Base-by-base conservation (phyloP, 2,888 invertebrate genomes). In the Aphidius colemani region DNA sequence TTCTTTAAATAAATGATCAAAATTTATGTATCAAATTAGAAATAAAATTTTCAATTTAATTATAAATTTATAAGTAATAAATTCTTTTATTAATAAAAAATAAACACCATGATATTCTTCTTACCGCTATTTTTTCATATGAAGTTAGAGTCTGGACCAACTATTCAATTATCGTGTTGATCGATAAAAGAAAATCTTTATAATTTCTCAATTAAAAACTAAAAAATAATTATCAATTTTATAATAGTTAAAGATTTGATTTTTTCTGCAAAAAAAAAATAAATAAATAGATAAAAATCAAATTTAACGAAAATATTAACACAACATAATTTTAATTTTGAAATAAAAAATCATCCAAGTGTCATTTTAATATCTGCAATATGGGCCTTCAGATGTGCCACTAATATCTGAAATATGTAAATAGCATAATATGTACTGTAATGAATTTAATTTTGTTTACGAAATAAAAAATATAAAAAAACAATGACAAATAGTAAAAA, bases 381-480 rank as follows among this genome's bases (percentile, higher is more conserved):
- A 48, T 43, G 46, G 57, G 57, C 57, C 46, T 57, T 44, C 10
- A 48, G 49, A 61, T 61, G 60, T 64, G 53, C 64, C 57, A 64
- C 60, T 64, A 45, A 45, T 58, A 53, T 64, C 60, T 18, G 50
- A 56, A 43, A 66, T 64, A 48, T 70, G 67, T 70, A 67, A 67
- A 67, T 69, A 69, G 65, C 66, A 63, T 66, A 64, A 66, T 64
- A 63, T 57, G 66, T 68, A 66, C 66, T 59, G 46, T 49, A 59
- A 64, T 67, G 58, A 65, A 66, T 65, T 64, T 65, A 63, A 50
- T 58, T 67, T 70, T 67, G 61, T 63, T 67, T 66, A 65, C 64
- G 64, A 66, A 60, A 63, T 61, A 64, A 62, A 56, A 64, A 66
- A 61, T 59, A 48, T 61, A 50, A 55, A 41, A 45, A 60, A 53